Conservation (phyloP, 2,113 vertebrate species). For the Tachycineta bicolor region DNA sequence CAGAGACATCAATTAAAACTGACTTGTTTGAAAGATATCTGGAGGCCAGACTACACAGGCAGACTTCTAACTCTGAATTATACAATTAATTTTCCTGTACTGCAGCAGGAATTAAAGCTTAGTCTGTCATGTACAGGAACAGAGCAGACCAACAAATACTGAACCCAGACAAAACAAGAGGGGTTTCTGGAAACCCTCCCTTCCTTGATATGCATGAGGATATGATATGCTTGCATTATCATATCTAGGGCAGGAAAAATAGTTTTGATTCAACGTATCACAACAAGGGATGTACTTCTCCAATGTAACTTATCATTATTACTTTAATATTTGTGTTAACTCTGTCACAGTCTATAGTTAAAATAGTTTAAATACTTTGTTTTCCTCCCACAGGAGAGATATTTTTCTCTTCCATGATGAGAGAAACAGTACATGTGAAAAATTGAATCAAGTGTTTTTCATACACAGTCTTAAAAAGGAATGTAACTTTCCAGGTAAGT, state of each 20-base stretch:
- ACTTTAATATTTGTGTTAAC: neutral
- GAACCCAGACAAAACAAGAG: neutral
- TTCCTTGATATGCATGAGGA: neutral
- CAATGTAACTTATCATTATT: neutral
- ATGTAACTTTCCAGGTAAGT: neutral
- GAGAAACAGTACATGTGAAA: neutral
- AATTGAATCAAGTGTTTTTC: neutral
- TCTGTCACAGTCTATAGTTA: neutral
- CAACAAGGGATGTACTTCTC: neutral
- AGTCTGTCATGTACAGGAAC: slow-evolving; percentile 12
- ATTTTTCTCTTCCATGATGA: neutral
- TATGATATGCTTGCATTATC: neutral
- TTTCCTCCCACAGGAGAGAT: neutral
- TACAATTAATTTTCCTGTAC: neutral
- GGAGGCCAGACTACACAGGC: neutral
- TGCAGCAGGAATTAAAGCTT: neutral
- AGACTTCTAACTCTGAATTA: neutral
- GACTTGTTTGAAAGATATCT: neutral
- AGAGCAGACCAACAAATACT: neutral
- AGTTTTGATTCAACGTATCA: neutral
- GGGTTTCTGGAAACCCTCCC: neutral
- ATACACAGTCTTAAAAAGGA: neutral
- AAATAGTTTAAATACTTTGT: neutral
- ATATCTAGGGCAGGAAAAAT: neutral
- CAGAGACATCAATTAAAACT: neutral